These are phyloP conservation scores for Drosophila merina DNA, from an alignment of 2,888 invertebrate genomes.

Conservation along the genomic window DNA sequence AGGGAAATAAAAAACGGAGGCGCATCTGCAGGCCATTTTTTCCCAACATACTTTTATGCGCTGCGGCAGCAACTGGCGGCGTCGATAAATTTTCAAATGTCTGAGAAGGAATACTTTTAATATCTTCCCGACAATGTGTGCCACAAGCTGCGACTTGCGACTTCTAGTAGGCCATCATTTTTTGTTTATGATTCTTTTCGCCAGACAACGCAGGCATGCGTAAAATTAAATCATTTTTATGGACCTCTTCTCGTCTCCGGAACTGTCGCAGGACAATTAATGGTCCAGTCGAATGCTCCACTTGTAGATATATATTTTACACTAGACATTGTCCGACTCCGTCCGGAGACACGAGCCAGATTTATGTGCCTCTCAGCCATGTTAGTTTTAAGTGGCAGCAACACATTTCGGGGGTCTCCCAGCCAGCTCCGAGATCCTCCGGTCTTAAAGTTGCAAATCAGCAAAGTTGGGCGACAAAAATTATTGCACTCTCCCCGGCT, in stretches of 20 bases:
- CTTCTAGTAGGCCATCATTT: constrained; percentile 15
- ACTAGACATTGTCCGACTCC: constrained; percentile 41
- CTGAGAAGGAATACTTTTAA: constrained; percentile 53
- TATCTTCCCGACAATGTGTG: constrained; percentile 35
- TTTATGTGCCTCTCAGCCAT: constrained; percentile 57
- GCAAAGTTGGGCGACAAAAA: constrained; percentile 11
- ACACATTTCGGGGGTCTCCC: too few relatives aligned
- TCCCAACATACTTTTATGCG: constrained; percentile 30
- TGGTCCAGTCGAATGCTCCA: constrained; percentile 28
- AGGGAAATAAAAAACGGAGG: constrained; percentile 30
- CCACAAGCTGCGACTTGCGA: constrained; percentile 22
- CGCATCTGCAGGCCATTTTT: constrained; percentile 29
- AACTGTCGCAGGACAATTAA: constrained; percentile 59
- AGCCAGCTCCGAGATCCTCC: neutral
- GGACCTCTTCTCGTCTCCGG: constrained; percentile 30
- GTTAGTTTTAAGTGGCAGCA: constrained; percentile 53
- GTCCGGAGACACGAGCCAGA: constrained; percentile 32
- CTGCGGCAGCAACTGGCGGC: constrained; percentile 35
- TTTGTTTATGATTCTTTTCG: constrained; percentile 21
- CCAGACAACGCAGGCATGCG: constrained; percentile 55
- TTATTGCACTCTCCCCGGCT: constrained; percentile 48
- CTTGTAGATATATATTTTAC: constrained; percentile 44
- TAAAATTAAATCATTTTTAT: constrained; percentile 78
- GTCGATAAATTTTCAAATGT: constrained; percentile 55
- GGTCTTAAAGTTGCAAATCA: constrained; percentile 47